Evolutionary conservation across 2,113 vertebrate genomes (phyloP), one percentile per base, ranked within the genome.

Genomic region (Geothlypis trichas): DNA sequence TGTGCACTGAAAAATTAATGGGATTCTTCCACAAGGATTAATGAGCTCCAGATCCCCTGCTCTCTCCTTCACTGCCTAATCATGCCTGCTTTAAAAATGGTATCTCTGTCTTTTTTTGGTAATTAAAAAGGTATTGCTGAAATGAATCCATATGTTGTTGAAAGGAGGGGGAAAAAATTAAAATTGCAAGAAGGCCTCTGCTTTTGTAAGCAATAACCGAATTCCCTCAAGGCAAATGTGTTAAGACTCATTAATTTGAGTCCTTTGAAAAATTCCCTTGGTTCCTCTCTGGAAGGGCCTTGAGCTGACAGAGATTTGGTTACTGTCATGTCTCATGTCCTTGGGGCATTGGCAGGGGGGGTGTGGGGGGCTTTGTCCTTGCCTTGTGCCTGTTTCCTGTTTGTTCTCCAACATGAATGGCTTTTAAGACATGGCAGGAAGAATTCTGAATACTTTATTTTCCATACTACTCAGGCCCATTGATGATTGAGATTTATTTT

Each of bases 171-270:
- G 14, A 7, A 24, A 24, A 49, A 65, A 93, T 93, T 92, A 77
- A 69, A 87, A 93, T 96, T 73, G 72, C 89, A 88, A 95, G 88
- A 80, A 68, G 68, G 84, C 59, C 92, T 92, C 61, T 94, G 95
- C 96, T 97, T 96, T 90, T 96, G 88, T 96, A 86, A 97, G 93
- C 94, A 96, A 91, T 77, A 96, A 91, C 82, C 15, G 20, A 65
- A 87, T 90, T 96, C 95, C 96, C 95, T 52, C 41, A 3, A 89
- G 97, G 96, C 94, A 89, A 58, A 51, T 82, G 86, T 91, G 88
- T 91, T 89, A 93, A 95, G 96, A 95, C 96, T 96, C 96, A 71
- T 94, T 97, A 94, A 93, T 84, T 93, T 72, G 89, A 97, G 92
- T 54, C 91, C 95, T 98, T 97, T 96, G 94, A 91, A 93, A 87